These are phyloP conservation scores for Syngnathus scovelli DNA, from an alignment of 2,113 vertebrate species.

Conservation along the genomic window DNA sequence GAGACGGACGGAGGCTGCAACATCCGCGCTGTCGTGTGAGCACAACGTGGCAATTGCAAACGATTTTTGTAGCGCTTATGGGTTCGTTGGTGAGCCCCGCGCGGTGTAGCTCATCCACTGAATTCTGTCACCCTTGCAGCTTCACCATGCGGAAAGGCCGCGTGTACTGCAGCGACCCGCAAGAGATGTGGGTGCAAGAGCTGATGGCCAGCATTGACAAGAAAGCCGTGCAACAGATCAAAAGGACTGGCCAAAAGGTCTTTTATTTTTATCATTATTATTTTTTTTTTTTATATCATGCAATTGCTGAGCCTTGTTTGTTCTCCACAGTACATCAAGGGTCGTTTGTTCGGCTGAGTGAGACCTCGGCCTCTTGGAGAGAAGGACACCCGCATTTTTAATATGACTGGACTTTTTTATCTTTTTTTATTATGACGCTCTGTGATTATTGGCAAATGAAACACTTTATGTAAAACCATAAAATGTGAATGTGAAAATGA, in stretches of 20 bases:
- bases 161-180: conserved; percentile 53
- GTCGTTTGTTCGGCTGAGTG: neutral
- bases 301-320: neutral
- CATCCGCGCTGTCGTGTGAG: conserved; percentile 67
- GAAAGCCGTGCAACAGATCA: fast-evolving
- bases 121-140: conserved; percentile 27
- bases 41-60: neutral
- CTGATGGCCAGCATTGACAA: conserved; percentile 35
- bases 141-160: conserved; percentile 51
- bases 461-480: neutral
- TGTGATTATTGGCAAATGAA: neutral
- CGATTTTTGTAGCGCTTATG: too few relatives aligned
- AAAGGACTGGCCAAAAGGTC: neutral
- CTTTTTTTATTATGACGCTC: neutral
- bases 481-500: neutral
- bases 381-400: neutral
- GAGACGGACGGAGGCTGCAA: conserved; percentile 69
- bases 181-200: conserved; percentile 29
- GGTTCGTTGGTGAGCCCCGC: too few relatives aligned
- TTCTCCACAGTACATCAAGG: conserved; percentile 9
- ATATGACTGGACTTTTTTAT: neutral
- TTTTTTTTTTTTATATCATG: neutral
- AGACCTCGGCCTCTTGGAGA: neutral
- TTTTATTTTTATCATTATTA: neutral
- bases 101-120: too few relatives aligned